These are phyloP conservation scores for Rhincodon typus DNA, from an alignment of 2,797 vertebrate genomes.

Conservation along the genomic window DNA sequence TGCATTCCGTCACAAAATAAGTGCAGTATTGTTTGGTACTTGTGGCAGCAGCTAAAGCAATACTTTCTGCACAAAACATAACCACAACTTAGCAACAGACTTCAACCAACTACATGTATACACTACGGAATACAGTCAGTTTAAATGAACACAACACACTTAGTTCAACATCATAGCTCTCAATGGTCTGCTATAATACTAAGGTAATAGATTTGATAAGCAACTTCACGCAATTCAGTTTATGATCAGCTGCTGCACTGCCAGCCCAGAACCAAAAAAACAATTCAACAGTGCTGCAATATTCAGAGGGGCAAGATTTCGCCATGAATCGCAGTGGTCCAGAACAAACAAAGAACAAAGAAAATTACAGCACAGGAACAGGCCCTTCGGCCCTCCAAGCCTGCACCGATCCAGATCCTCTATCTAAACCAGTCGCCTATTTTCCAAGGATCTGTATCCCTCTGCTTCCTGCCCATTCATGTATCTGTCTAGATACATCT, in stretches of 20 bases:
- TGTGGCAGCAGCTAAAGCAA: neutral
- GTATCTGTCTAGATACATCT: too few relatives aligned
- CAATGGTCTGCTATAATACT: neutral
- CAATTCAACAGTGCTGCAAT: neutral
- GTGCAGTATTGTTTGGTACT: slow-evolving; percentile 18
- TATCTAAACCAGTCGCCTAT: too few relatives aligned
- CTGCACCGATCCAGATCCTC: too few relatives aligned
- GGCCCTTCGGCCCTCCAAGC: too few relatives aligned
- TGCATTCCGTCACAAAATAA: neutral
- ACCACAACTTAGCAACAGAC: neutral
- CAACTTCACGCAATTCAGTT: neutral
- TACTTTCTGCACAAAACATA: neutral
- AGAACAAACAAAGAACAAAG: too few relatives aligned
- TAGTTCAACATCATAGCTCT: neutral
- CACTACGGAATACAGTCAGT: neutral
- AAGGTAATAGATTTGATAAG: neutral
- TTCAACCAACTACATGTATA: neutral
- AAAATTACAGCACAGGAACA: too few relatives aligned
- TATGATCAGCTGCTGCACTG: neutral
- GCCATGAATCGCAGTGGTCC: neutral
- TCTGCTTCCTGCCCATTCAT: too few relatives aligned
- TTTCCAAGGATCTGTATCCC: too few relatives aligned
- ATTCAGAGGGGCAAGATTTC: neutral
- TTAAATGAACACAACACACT: neutral
- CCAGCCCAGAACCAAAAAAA: neutral